These are phyloP conservation scores for Budorcas taxicolor DNA, from an alignment of 2,113 vertebrate genomes.

Conservation along the genomic window DNA sequence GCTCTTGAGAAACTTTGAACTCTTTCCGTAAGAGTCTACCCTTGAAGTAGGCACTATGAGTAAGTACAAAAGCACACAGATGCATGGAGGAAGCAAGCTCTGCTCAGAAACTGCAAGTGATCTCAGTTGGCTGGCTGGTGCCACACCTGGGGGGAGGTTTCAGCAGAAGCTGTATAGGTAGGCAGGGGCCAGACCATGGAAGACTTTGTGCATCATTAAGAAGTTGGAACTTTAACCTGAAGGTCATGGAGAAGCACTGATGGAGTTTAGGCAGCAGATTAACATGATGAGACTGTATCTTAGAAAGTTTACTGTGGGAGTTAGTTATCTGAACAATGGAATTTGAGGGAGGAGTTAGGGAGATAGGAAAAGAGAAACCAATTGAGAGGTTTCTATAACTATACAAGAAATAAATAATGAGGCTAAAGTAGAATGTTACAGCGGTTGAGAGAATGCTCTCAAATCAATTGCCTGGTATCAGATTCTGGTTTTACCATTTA, in stretches of 20 bases:
- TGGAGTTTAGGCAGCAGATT: not conserved
- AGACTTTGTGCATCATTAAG: not conserved
- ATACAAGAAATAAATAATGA: not conserved
- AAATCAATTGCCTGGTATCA: not conserved
- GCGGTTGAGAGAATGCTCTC: not conserved
- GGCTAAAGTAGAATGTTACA: not conserved
- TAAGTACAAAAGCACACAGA: not conserved
- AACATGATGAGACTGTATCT: not conserved
- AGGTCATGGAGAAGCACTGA: not conserved
- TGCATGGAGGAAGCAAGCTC: rapidly evolving
- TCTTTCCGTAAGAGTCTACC: not conserved
- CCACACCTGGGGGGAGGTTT: not conserved
- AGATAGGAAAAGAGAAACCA: not conserved
- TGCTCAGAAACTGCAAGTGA: not conserved
- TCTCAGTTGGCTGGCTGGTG: not conserved
- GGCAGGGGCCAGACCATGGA: not conserved
- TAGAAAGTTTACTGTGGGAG: not conserved
- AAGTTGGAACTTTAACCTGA: not conserved
- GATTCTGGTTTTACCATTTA: not conserved
- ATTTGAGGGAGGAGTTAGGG: not conserved
- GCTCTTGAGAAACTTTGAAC: not conserved
- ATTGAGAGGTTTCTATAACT: not conserved
- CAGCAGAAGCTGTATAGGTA: not conserved
- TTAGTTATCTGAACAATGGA: not conserved
- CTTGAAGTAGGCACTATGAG: not conserved